Evolutionary conservation across 2,797 vertebrate species (phyloP).

Genomic region (Sylvia borin): DNA sequence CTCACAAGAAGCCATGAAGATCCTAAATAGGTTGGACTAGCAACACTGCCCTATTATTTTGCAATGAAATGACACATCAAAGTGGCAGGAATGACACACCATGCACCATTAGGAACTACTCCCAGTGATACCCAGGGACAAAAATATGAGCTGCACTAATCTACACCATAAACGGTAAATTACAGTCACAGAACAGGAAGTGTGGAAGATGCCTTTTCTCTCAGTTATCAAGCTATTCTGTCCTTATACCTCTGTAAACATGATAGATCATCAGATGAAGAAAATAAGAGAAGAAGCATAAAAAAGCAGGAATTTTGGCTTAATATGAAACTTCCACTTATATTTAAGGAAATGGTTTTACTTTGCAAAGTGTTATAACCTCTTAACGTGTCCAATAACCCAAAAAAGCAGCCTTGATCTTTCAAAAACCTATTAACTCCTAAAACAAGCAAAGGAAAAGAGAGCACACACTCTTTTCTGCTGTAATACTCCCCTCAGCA

Average conservation of each 20-base stretch:
- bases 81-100: slow-evolving; percentile 49
- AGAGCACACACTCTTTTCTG: not conserved
- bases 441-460: not conserved
- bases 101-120: slow-evolving; percentile 8
- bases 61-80: slow-evolving; percentile 52
- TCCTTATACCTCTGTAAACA: not conserved
- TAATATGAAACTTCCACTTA: not conserved
- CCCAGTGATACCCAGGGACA: slow-evolving; percentile 20
- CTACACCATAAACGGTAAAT: not conserved
- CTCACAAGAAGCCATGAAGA: slow-evolving; percentile 30
- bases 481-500: not conserved
- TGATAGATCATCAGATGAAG: not conserved
- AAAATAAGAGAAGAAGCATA: not conserved
- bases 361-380: not conserved
- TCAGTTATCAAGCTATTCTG: not conserved
- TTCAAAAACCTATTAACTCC: not conserved
- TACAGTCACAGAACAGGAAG: not conserved
- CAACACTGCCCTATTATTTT: slow-evolving; percentile 36
- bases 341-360: not conserved
- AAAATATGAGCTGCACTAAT: slow-evolving; percentile 12
- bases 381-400: not conserved
- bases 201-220: not conserved
- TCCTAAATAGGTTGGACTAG: slow-evolving; percentile 30
- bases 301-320: not conserved
- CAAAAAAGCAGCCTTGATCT: not conserved